Percentiles rank a stretch among this genome's conserved stretches.
phyloP scores from a whole-genome alignment of 2,888 invertebrate species.

The Diogma glabrata region DNA sequence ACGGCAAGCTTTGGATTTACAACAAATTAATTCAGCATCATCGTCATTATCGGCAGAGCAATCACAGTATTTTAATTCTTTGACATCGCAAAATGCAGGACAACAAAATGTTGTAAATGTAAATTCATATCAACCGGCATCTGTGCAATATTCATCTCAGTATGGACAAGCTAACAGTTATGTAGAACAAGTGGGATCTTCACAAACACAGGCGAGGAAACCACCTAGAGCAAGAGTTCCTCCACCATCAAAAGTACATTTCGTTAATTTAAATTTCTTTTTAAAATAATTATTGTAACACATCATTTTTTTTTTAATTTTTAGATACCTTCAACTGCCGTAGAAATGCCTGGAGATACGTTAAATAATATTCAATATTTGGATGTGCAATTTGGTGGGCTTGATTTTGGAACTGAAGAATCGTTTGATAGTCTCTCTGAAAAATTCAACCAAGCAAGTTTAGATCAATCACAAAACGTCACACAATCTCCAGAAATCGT shows the following conservation, averaged over 20 bases:
- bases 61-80: constrained; percentile 48
- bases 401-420: constrained; percentile 55
- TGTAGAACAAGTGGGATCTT: constrained; percentile 24
- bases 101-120: constrained; percentile 11
- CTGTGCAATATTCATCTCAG: constrained; percentile 31
- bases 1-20: constrained; percentile 23
- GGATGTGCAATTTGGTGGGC: constrained; percentile 88
- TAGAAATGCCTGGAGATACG: constrained; percentile 92
- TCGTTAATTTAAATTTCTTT: not conserved
- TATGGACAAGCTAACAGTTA: constrained; percentile 32
- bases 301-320: constrained; percentile 13
- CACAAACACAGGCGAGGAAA: constrained; percentile 36
- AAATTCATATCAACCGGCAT: constrained; percentile 20
- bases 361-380: constrained; percentile 60
- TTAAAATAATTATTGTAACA: not conserved
- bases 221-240: constrained; percentile 65
- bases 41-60: constrained; percentile 49
- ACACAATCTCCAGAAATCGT: constrained; percentile 14
- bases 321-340: constrained; percentile 85
- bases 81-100: constrained; percentile 30
- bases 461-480: constrained; percentile 30
- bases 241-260: constrained; percentile 66
- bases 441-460: constrained; percentile 31
- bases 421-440: constrained; percentile 34
- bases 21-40: constrained; percentile 46